A percentile compares a stretch with the other conserved stretches of the same genome.
Evolutionary conservation across 64 coral and sea anemone genomes (phyloP).

Genomic region (Actinia tenebrosa): DNA sequence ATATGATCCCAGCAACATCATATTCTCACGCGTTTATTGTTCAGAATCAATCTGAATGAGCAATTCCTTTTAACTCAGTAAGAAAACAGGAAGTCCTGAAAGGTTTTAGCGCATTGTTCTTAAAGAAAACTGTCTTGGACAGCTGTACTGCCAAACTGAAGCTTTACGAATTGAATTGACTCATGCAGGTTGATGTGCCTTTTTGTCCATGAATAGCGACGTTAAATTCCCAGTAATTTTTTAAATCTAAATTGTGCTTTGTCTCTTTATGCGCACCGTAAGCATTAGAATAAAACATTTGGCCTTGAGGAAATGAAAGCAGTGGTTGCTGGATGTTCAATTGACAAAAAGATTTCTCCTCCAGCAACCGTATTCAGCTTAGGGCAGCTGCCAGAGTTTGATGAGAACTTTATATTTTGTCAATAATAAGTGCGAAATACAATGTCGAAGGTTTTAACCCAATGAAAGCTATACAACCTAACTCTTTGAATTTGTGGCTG

Average conservation of each 20-base stretch:
- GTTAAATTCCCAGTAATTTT: not conserved
- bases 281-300: not conserved
- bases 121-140: not conserved
- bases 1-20: not conserved
- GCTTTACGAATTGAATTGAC: not conserved
- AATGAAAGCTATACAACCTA: not conserved
- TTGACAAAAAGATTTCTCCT: conserved; percentile 9
- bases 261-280: not conserved
- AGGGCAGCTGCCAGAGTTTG: not conserved
- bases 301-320: not conserved
- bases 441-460: not conserved
- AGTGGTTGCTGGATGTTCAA: not conserved
- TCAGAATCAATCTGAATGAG: not conserved
- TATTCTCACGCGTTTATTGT: not conserved
- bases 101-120: not conserved
- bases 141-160: conserved; percentile 2
- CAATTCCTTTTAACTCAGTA: conserved; percentile 3
- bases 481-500: no score
- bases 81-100: not conserved
- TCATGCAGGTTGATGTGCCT: not conserved
- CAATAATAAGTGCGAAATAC: not conserved
- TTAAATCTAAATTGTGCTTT: not conserved
- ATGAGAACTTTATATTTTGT: conserved; percentile 11
- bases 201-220: not conserved
- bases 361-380: not conserved